Percentiles rank a stretch among this genome's conserved stretches.
phyloP scores from a whole-genome alignment of 2,113 vertebrate species.

The Henicopernis longicauda region DNA sequence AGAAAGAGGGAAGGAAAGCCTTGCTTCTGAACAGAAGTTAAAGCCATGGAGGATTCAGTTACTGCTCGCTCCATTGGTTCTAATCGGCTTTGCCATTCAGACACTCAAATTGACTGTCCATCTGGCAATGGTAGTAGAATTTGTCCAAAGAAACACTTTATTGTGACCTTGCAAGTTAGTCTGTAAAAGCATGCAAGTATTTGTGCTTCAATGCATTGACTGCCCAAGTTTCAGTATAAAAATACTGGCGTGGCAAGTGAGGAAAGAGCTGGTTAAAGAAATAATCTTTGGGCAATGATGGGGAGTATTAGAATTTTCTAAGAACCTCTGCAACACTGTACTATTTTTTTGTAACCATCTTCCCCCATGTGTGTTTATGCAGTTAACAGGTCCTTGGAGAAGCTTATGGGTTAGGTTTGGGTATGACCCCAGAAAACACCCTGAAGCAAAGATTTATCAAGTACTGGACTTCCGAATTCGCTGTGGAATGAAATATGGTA shows the following conservation, averaged over 20 bases:
- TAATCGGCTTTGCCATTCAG: neutral
- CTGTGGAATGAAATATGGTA: constrained; percentile 91
- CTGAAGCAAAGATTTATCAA: constrained; percentile 91
- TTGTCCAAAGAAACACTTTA: neutral
- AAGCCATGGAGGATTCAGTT: neutral
- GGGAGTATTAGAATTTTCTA: neutral
- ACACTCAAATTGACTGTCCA: neutral
- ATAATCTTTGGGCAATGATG: neutral
- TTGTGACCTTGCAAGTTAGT: neutral
- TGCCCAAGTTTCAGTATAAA: neutral
- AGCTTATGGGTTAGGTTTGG: constrained; percentile 93
- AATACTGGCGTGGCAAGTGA: neutral
- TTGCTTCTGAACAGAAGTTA: neutral
- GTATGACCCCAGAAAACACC: constrained; percentile 87
- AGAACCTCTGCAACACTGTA: neutral
- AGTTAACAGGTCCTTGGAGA: constrained; percentile 97
- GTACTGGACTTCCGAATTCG: constrained; percentile 95
- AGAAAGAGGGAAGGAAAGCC: neutral
- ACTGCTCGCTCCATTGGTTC: neutral
- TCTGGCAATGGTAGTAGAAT: neutral
- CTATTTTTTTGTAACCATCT: neutral
- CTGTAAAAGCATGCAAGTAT: neutral
- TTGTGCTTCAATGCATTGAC: neutral
- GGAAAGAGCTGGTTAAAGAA: neutral
- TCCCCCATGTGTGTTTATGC: neutral